Evolutionary conservation across 2,113 vertebrate species (phyloP), one percentile per base, ranked within the genome.

Genomic region (Dasyprocta punctata): DNA sequence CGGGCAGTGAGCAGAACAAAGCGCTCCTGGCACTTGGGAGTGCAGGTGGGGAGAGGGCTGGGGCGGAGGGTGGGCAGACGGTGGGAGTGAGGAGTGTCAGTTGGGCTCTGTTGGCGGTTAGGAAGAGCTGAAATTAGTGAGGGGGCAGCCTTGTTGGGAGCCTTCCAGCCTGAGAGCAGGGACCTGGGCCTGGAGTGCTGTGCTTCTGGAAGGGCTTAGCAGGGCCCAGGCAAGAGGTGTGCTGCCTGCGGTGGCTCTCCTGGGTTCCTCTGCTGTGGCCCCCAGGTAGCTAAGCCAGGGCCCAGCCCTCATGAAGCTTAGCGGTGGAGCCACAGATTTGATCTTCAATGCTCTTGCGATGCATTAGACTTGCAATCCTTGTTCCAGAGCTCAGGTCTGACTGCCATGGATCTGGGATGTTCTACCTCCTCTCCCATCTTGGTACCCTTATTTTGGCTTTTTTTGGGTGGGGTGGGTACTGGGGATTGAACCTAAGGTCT

Each of bases 281-380:
- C 3, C 1, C 12, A 16, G 86, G 16, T 13, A 30, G 16, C 38
- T 33, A 5, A 2, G 52, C 61, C 44, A 19, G 44, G 81, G 1
- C 54, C 49, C 0, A 0, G 77, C 26, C 3, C 20, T 22, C 0
- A 0, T 36, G n/a, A 26, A 26, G 12, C 28, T 54, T 24, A 16
- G 61, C 5, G 5, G 8, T 22, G 11, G 38, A 11, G 80, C 30
- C 69, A n/a, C 54, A 54, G 36, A 47, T 69, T 58, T 6, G 14
- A 3, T 12, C 61, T 60, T n/a, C 24, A 69, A 28, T 67, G 0
- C 24, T 19, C 8, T 65, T 30, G 3, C 1, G 16, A 24, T 36
- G 47, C 22, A 20, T 1, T n/a, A 41, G 28, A 28, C 19, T 30
- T 30, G 38, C 38, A 47, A 22, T 12, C 7, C 24, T 26, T 16